Percentiles rank a stretch among this genome's conserved stretches.
Evolutionary conservation across 1,140 invertebrate genomes (phyloP).

Genomic region (Archegozetes longisetosus): DNA sequence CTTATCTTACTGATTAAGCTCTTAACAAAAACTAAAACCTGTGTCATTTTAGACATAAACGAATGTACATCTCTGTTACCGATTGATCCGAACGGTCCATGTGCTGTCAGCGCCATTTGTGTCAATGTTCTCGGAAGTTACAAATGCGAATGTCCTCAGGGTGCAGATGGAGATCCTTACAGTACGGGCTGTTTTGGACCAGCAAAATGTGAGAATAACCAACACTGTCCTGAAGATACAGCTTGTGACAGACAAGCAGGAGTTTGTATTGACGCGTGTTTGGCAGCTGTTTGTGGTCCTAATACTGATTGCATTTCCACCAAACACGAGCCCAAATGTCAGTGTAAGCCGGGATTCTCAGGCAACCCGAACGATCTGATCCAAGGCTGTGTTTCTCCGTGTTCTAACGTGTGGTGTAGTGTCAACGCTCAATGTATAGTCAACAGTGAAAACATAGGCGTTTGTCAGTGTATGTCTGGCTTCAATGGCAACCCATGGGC

Average conservation of each 20-base stretch:
- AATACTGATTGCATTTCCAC: constrained; percentile 74
- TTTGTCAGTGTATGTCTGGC: constrained; percentile 68
- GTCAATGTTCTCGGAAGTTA: constrained; percentile 62
- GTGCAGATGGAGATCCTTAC: constrained; percentile 35
- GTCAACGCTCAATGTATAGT: constrained; percentile 68
- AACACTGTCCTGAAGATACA: constrained; percentile 59
- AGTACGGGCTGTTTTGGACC: constrained; percentile 43
- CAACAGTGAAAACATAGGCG: constrained; percentile 55
- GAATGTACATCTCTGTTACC: constrained; percentile 40
- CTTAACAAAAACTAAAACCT: constrained; percentile 1
- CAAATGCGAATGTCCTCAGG: constrained; percentile 27
- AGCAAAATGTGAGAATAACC: constrained; percentile 47
- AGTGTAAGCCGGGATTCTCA: constrained; percentile 57
- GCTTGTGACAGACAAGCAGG: constrained; percentile 49
- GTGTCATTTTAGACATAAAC: constrained; percentile 47
- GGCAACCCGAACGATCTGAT: constrained; percentile 22
- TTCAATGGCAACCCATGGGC: constrained; percentile 76
- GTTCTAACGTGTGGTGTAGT: constrained; percentile 59
- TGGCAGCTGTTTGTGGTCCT: constrained; percentile 50
- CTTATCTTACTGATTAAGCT: not conserved
- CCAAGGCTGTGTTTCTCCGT: constrained; percentile 29
- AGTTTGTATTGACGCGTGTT: constrained; percentile 45
- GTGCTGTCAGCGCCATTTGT: constrained; percentile 66
- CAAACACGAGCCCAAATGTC: constrained; percentile 70
- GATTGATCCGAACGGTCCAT: constrained; percentile 41